Evolutionary conservation across 2,797 vertebrate genomes (phyloP).

Genomic region (Coregonus sp.): DNA sequence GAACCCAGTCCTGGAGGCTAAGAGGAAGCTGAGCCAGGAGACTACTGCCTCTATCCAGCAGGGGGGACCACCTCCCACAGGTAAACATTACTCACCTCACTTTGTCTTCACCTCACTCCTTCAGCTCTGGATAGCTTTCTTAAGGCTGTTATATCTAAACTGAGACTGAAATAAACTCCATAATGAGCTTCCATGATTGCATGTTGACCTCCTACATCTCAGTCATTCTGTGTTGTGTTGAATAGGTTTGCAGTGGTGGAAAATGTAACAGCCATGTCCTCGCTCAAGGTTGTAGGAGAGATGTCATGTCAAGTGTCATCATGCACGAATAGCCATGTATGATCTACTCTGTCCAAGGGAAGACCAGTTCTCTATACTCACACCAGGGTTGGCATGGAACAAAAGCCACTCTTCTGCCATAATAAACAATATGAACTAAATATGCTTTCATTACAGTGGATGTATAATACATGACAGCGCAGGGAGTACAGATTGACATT

Average conservation of each 20-base stretch:
- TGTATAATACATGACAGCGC: slow-evolving; percentile 51
- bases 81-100: slow-evolving; percentile 51
- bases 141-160: neutral
- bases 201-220: neutral
- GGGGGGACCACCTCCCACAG: slow-evolving; percentile 60
- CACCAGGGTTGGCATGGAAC: slow-evolving; percentile 3
- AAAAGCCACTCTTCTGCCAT: slow-evolving; percentile 25
- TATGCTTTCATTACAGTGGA: slow-evolving; percentile 57
- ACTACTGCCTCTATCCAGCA: slow-evolving; percentile 60
- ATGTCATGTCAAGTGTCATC: slow-evolving; percentile 33
- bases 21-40: slow-evolving; percentile 82
- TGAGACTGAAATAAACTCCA: neutral
- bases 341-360: neutral
- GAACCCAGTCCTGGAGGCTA: slow-evolving; percentile 96
- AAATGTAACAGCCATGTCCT: slow-evolving; percentile 7
- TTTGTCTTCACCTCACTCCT: neutral
- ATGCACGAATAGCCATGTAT: slow-evolving; percentile 13
- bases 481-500: slow-evolving; percentile 25
- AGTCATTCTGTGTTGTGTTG: slow-evolving; percentile 33
- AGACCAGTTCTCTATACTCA: neutral
- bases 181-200: neutral
- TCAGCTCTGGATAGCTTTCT: neutral
- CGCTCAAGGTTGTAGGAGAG: slow-evolving; percentile 28
- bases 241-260: slow-evolving; percentile 14
- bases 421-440: slow-evolving; percentile 65